Evolutionary conservation across 1,140 invertebrate genomes (phyloP), one percentile per base, ranked within the genome.

Genomic region (Apis cerana): DNA sequence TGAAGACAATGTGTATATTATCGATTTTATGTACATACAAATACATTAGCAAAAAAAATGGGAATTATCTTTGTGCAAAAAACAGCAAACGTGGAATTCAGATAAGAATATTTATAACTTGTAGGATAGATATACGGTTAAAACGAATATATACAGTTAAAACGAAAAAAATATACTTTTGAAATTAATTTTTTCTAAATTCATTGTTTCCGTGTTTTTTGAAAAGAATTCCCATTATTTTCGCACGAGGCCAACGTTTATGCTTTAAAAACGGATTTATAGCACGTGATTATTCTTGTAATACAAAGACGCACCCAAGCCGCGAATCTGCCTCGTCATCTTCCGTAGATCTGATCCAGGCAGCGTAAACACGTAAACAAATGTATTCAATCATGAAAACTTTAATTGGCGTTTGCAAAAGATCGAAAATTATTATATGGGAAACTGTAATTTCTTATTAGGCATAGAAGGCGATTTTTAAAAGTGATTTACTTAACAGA

Each of bases 251-350:
- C 62, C 71, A 67, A 56, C 43, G 48, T 69, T 67, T 65, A 81
- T 69, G 80, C 74, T 23, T 82, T 79, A 84, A n/a, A 33, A 76
- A 74, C 70, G 70, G 71, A 77, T 83, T 71, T 62, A 85, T 87
- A 90, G 62, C 81, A 85, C 87, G 80, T 83, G 80, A 83, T 85
- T 87, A 89, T 75, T 90, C 82, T 82, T 85, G 81, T 85, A 89
- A 88, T 87, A 89, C 84, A 91, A 90, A 91, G 71, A 92, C 91
- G 91, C 90, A 92, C 91, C 91, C 90, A 87, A 84, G 89, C 69
- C 87, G 77, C 85, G 82, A 85, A 81, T 89, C 85, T 84, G 85
- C 76, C 83, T 90, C 89, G 61, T 87, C 81, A 79, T 90, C 91
- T 88, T 90, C 90, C 70, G 79, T 88, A 82, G 87, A 72, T 81